Conservation (phyloP, 2,113 vertebrate species). For the Lucifuga dentata region DNA sequence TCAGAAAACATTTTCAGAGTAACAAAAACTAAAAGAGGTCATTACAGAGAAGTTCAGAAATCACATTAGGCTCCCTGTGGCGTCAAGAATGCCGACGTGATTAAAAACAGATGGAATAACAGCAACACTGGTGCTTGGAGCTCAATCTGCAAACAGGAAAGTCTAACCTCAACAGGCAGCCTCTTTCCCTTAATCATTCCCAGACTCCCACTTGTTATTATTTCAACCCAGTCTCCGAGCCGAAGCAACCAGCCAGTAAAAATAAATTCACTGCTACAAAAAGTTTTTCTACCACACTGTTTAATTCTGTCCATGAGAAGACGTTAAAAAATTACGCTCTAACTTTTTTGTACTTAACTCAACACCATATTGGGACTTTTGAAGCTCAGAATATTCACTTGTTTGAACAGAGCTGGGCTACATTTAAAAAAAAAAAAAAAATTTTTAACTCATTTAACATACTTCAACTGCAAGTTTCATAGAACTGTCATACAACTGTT, state of each 20-base stretch:
- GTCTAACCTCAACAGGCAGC: conserved; percentile 84
- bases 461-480: conserved; percentile 33
- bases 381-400: conserved; percentile 4
- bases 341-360: background rate
- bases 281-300: conserved; percentile 55
- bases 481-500: conserved; percentile 44
- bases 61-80: conserved; percentile 82
- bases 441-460: conserved; percentile 17
- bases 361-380: background rate
- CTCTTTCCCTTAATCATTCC: conserved; percentile 86
- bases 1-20: background rate
- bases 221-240: conserved; percentile 75
- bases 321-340: no score
- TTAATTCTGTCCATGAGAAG: conserved; percentile 43
- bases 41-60: conserved; percentile 82
- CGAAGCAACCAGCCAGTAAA: conserved; percentile 74
- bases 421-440: conserved; percentile 12
- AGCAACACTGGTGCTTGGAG: conserved; percentile 86
- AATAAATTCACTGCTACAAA: conserved; percentile 70
- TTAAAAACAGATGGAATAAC: conserved; percentile 91
- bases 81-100: conserved; percentile 87
- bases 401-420: background rate
- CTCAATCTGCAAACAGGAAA: conserved; percentile 92
- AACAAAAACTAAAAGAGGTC: conserved; percentile 74
- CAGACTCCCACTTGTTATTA: conserved; percentile 86